phyloP scores from a whole-genome alignment of 1,140 invertebrate genomes.

The Dufourea novaeangliae region DNA sequence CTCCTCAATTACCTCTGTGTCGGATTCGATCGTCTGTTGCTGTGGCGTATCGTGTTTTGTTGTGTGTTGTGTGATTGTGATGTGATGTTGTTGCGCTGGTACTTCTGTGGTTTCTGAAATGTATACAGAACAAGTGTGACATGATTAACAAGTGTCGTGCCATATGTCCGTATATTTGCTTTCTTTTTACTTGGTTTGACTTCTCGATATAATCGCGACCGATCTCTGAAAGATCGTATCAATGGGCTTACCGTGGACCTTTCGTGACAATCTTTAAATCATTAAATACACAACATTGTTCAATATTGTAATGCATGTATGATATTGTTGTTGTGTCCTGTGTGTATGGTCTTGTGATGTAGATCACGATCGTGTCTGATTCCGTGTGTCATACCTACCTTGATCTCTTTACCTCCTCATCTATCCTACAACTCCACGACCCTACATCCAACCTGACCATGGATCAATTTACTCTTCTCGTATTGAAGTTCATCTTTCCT shows the following conservation, averaged over 20 bases:
- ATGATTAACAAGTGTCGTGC: conserved; percentile 64
- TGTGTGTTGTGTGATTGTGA: conserved; percentile 76
- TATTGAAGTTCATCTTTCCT: neutral
- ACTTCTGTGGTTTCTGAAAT: conserved; percentile 81
- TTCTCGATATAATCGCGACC: conserved; percentile 20
- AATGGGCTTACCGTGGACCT: neutral
- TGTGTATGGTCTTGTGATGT: conserved; percentile 18
- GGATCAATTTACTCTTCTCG: neutral
- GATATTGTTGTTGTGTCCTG: conserved; percentile 27
- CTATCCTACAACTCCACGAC: conserved; percentile 11
- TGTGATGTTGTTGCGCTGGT: conserved; percentile 79
- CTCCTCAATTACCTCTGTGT: conserved; percentile 79
- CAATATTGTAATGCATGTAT: conserved; percentile 8
- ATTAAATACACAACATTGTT: too few species aligned
- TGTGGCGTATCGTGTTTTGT: conserved; percentile 79
- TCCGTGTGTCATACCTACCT: conserved; percentile 30
- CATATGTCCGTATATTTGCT: conserved; percentile 54
- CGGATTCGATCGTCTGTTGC: conserved; percentile 70
- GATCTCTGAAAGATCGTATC: too few species aligned
- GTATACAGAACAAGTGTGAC: conserved; percentile 73
- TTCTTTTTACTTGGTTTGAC: conserved; percentile 64
- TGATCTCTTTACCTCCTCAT: neutral
- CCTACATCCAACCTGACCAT: conserved; percentile 17
- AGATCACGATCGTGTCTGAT: neutral
- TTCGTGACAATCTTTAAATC: neutral